Evolutionary conservation across 2,113 vertebrate genomes (phyloP), one percentile per base, ranked within the genome.

Genomic region (Albula glossodonta): DNA sequence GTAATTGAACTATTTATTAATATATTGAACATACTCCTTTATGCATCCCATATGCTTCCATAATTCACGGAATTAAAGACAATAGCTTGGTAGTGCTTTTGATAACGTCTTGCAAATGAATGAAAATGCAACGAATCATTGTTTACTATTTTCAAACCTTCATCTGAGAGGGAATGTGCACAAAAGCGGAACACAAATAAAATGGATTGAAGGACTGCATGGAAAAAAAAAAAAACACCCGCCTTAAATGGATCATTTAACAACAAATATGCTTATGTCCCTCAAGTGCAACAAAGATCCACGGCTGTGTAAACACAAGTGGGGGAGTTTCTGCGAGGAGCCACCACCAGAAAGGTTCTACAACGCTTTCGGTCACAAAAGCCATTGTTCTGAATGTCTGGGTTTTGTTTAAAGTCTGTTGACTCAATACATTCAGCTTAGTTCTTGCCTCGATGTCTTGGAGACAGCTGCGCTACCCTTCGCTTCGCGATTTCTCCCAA

Each of bases 391-490:
- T 88, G 91, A 92, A 93, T 93, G 91, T 84, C 83, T 86, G 90
- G 88, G 91, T 91, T 93, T 89, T 86, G 91, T 93, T 53, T 85
- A 51, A 50, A 90, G 87, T 88, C 86, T 90, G 88, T n/a, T 91
- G 87, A 91, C 89, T 93, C 49, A 87, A 88, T 84, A 81, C 87
- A 19, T 87, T 92, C 79, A 85, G 89, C 82, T 83, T 87, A 89
- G 51, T 90, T 60, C 83, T 77, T 86, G 89, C 31, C 90, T 87
- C 87, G 87, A 17, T 87, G 89, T 83, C 93, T 90, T 78, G 93
- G 93, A 95, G 89, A 92, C 92, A 83, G 84, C 90, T 48, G 91
- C 91, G 91, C 91, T 89, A 79, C 89, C 89, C 90, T 51, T 84
- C 5, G 82, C 92, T 91, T 88, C 83, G 81, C 86, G 87, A 90